phyloP scores from a whole-genome alignment of 2,113 vertebrate species.

The Otis tarda region DNA sequence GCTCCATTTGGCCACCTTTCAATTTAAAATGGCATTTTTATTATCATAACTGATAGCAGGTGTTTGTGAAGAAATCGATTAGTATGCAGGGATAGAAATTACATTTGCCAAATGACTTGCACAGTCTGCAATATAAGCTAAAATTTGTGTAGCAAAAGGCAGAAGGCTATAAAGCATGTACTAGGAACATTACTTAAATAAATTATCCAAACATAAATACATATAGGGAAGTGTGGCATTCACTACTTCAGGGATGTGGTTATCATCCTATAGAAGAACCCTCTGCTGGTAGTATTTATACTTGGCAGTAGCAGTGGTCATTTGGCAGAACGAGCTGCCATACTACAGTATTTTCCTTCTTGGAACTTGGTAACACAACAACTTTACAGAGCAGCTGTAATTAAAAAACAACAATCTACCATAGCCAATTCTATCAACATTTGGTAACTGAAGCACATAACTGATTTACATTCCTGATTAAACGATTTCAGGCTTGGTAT shows the following conservation, averaged over 20 bases:
- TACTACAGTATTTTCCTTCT: constrained; percentile 20
- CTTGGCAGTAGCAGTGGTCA: constrained; percentile 43
- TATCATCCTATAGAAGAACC: constrained; percentile 1
- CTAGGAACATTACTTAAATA: constrained; percentile 75
- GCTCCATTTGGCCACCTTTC: constrained; percentile 82
- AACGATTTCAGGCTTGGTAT: constrained; percentile 71
- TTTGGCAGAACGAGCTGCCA: constrained; percentile 29
- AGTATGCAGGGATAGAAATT: constrained; percentile 86
- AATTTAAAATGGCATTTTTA: constrained; percentile 85
- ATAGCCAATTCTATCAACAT: constrained; percentile 42
- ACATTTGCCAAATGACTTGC: constrained; percentile 85
- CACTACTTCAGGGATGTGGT: constrained; percentile 42
- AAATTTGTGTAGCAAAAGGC: constrained; percentile 77
- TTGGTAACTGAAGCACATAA: constrained; percentile 69
- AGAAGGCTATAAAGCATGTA: constrained; percentile 74
- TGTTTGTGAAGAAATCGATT: constrained; percentile 85
- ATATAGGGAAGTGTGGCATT: constrained; percentile 54
- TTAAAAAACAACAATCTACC: constrained; percentile 58
- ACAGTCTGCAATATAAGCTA: constrained; percentile 78
- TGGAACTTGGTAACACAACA: constrained; percentile 49
- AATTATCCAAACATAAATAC: constrained; percentile 71
- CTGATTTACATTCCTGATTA: constrained; percentile 71
- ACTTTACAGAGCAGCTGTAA: constrained; percentile 57
- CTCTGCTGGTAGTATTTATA: not conserved
- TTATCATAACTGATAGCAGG: constrained; percentile 87